Evolutionary conservation across 2,797 vertebrate species (phyloP).

Genomic region (Siniperca undulata): DNA sequence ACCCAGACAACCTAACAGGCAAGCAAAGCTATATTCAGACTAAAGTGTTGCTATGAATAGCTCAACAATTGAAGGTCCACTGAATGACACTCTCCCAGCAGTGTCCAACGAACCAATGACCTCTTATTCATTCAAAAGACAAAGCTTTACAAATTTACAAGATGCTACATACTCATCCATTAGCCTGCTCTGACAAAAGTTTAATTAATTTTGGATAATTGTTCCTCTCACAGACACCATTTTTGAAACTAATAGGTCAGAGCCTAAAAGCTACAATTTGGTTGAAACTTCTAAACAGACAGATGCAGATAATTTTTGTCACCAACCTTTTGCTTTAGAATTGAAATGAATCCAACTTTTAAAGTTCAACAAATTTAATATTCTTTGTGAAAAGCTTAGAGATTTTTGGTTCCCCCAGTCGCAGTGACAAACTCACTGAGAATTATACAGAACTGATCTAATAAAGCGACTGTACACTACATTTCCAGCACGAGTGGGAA

Average conservation of each 20-base stretch:
- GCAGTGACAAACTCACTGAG: not conserved
- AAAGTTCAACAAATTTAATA: not conserved
- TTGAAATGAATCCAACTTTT: not conserved
- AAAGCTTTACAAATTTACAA: conserved; percentile 39
- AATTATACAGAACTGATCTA: not conserved
- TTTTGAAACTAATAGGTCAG: not conserved
- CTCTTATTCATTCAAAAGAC: conserved; percentile 53
- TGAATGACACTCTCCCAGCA: conserved; percentile 57
- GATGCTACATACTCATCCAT: not conserved
- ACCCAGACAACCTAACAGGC: conserved; percentile 67
- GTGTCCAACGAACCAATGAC: conserved; percentile 43
- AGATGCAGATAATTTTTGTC: not conserved
- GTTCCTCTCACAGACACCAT: not conserved
- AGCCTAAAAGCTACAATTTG: not conserved
- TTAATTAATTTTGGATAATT: conserved; percentile 2
- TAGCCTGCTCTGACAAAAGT: not conserved
- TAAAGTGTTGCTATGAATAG: conserved; percentile 78
- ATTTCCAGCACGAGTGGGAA: no score
- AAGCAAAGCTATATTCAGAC: conserved; percentile 75
- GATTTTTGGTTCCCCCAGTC: not conserved
- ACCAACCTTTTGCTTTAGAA: not conserved
- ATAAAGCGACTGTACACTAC: not conserved
- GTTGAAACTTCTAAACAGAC: not conserved
- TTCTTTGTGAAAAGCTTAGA: not conserved
- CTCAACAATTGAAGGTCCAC: conserved; percentile 64